Evolutionary conservation across 2,888 invertebrate genomes (phyloP).

Genomic region (Criorhina ranunculi): DNA sequence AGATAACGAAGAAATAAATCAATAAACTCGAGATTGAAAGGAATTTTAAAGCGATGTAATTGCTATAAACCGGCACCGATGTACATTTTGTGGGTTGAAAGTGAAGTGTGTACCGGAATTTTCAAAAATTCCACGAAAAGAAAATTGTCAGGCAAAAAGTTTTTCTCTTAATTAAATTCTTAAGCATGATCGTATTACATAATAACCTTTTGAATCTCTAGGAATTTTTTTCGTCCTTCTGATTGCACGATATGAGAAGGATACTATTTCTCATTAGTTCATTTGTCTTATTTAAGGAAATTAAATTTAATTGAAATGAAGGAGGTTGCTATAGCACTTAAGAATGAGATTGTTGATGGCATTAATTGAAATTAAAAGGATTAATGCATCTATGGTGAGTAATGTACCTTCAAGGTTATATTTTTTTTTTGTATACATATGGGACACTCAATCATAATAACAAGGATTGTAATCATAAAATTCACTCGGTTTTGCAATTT

Average conservation of each 20-base stretch:
- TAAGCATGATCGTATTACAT: neutral
- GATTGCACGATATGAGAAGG: neutral
- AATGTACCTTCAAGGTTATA: too few relatives aligned
- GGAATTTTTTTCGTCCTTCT: neutral
- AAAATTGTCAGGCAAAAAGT: neutral
- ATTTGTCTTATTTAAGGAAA: neutral
- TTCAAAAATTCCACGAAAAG: slow-evolving; percentile 22
- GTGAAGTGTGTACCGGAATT: neutral
- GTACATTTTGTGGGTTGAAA: neutral
- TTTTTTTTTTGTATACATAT: too few relatives aligned
- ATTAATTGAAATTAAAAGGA: too few relatives aligned
- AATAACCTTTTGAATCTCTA: neutral
- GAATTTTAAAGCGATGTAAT: neutral
- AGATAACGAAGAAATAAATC: slow-evolving; percentile 20
- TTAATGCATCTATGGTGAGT: too few relatives aligned
- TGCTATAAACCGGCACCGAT: neutral
- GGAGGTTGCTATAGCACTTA: too few relatives aligned
- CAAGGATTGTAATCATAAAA: too few relatives aligned
- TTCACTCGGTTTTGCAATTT: too few relatives aligned
- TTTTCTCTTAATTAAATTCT: slow-evolving; percentile 44
- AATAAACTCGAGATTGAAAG: slow-evolving; percentile 12
- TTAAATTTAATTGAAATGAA: neutral
- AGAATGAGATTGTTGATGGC: too few relatives aligned
- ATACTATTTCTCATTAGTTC: too few relatives aligned
- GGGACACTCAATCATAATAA: too few relatives aligned